Evolutionary conservation across 2,888 invertebrate species (phyloP), one percentile per base, ranked within the genome.

Genomic region (Diarsia rubi): DNA sequence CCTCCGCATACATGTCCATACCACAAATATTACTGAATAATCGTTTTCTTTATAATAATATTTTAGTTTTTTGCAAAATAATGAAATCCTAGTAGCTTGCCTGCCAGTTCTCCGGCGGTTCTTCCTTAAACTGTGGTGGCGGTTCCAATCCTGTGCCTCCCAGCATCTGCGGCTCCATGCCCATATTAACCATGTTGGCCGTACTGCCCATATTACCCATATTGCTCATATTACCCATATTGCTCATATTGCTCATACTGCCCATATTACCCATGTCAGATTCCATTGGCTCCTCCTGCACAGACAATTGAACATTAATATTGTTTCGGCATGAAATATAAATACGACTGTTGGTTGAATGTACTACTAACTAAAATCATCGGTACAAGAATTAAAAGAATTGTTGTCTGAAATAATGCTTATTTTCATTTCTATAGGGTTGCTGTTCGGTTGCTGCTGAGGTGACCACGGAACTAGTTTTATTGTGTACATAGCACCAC

Each of bases 31-130:
- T n/a, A n/a, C n/a, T n/a, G n/a, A n/a, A 47, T 47, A n/a, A 52
- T 11, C n/a, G 21, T n/a, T n/a, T n/a, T n/a, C 3, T 24, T 12
- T 19, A 24, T 54, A 27, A n/a, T 37, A 37, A 37, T 47, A 47
- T 21, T 3, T 12, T 24, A 21, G 5, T 16, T 49, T 31, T 21
- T 44, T 24, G n/a, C n/a, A n/a, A n/a, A 37, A 24, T 16, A 14
- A 54, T 31, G 6, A 24, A 27, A 80, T 42, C 5, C 3, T 42
- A 49, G 65, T 37, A 24, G 72, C 90, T 79, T 73, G 96, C 96
- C 96, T 96, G 96, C 96, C 96, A 97, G 75, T 93, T 96, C 67
- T 96, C 96, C 8, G 93, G 93, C 45, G 96, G 96, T 86, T 97
- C 96, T 76, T 96, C 96, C 77, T 97, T 96, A 89, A 96, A 95